phyloP scores from a whole-genome alignment of 2,888 invertebrate species.

The Antheraea assamensis region DNA sequence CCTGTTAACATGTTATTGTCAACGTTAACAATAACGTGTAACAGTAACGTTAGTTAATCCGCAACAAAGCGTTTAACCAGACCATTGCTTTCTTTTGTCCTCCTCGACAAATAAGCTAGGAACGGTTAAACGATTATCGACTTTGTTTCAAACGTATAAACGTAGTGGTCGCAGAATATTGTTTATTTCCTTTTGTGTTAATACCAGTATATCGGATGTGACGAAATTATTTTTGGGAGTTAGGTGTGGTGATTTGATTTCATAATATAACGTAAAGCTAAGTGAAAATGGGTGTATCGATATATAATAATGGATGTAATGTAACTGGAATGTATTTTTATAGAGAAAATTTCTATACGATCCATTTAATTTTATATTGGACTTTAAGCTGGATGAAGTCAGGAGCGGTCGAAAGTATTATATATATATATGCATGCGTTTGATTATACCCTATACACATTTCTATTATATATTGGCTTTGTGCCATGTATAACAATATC shows the following conservation, averaged over 20 bases:
- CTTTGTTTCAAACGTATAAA: neutral
- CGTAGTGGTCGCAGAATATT: neutral
- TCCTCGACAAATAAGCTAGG: conserved; percentile 5
- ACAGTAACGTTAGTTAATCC: conserved; percentile 50
- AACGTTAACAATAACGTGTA: conserved; percentile 28
- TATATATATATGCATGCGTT: no score
- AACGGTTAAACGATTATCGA: neutral
- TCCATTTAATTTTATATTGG: no score
- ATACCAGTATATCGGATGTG: conserved; percentile 30
- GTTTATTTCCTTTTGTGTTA: conserved; percentile 31
- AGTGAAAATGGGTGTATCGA: no score
- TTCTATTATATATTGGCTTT: no score
- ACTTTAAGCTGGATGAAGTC: no score
- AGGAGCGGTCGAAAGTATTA: no score
- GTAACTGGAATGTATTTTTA: no score
- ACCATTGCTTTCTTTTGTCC: conserved; percentile 62
- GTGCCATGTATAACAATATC: no score
- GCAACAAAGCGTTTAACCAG: conserved; percentile 67
- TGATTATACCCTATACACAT: no score
- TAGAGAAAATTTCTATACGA: no score
- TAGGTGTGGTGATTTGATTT: conserved; percentile 19
- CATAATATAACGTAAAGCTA: neutral
- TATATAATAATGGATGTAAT: no score
- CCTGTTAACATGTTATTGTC: conserved; percentile 60
- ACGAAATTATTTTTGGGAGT: conserved; percentile 30